Conservation (phyloP, 2,888 invertebrate species). For the Merodon equestris region DNA sequence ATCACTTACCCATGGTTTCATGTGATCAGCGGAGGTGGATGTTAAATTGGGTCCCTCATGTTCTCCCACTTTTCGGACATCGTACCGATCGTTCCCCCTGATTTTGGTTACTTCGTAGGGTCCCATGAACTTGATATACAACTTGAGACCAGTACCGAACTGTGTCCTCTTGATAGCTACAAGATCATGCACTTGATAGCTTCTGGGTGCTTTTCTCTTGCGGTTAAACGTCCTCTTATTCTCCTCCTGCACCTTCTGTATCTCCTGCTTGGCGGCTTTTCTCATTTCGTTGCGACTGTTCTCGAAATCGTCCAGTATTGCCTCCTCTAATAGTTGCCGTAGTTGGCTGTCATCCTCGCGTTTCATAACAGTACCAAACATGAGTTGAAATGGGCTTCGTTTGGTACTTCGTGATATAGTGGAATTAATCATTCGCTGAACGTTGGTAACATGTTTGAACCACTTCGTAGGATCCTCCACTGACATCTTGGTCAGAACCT, state of each 20-base stretch:
- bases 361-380: slow-evolving; percentile 5
- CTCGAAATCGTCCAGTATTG: slow-evolving; percentile 6
- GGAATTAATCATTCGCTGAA: slow-evolving; percentile 1
- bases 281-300: background rate
- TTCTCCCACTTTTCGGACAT: slow-evolving; percentile 35
- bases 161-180: slow-evolving; percentile 30
- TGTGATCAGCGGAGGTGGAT: slow-evolving; percentile 27
- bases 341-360: slow-evolving; percentile 6
- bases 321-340: slow-evolving; percentile 5
- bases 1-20: slow-evolving; percentile 40
- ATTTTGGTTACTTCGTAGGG: slow-evolving; percentile 48
- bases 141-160: slow-evolving; percentile 46
- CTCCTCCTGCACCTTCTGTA: slow-evolving; percentile 20
- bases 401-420: slow-evolving; percentile 1
- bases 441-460: background rate
- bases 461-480: slow-evolving; percentile 9
- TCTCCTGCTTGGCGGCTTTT: background rate
- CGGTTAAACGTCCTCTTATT: slow-evolving; percentile 12
- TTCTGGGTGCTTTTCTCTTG: slow-evolving; percentile 12
- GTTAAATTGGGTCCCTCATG: slow-evolving; percentile 44
- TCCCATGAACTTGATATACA: slow-evolving; percentile 32
- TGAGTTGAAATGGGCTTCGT: background rate
- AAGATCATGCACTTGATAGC: slow-evolving; percentile 12
- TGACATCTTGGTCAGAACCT: slow-evolving; percentile 6
- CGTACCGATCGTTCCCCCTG: slow-evolving; percentile 39